These are phyloP conservation scores for Labeo rohita DNA, from an alignment of 2,113 vertebrate species.

Conservation along the genomic window DNA sequence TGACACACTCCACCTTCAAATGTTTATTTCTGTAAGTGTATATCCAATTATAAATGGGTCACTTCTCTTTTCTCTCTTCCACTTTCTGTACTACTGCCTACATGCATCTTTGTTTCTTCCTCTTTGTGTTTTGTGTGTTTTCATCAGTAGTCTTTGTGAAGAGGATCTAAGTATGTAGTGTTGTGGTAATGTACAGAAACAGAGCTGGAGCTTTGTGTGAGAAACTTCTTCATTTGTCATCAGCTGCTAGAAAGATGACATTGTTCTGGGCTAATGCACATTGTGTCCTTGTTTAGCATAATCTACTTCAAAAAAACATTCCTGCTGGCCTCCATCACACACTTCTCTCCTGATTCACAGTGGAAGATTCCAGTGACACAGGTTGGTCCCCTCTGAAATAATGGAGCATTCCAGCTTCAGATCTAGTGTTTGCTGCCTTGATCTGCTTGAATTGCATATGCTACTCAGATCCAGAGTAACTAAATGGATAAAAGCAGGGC, in stretches of 20 bases:
- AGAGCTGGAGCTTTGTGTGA: background rate
- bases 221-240: background rate
- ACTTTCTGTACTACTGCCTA: background rate
- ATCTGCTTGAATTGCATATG: background rate
- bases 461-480: background rate
- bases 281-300: constrained; percentile 21
- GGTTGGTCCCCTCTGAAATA: background rate
- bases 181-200: background rate
- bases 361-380: background rate
- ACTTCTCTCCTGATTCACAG: background rate
- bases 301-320: background rate
- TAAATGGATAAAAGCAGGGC: background rate
- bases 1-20: background rate
- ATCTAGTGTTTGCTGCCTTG: background rate
- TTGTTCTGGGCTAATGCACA: background rate
- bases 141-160: background rate
- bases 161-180: background rate
- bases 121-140: background rate
- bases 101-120: background rate
- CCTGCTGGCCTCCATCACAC: background rate
- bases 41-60: background rate
- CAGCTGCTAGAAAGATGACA: background rate
- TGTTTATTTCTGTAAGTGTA: background rate
- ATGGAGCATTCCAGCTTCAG: background rate
- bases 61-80: constrained; percentile 10